A percentile compares a stretch with the other conserved stretches of the same genome.
Conservation (phyloP, 2,797 vertebrate genomes). For the Onychomys torridus region DNA sequence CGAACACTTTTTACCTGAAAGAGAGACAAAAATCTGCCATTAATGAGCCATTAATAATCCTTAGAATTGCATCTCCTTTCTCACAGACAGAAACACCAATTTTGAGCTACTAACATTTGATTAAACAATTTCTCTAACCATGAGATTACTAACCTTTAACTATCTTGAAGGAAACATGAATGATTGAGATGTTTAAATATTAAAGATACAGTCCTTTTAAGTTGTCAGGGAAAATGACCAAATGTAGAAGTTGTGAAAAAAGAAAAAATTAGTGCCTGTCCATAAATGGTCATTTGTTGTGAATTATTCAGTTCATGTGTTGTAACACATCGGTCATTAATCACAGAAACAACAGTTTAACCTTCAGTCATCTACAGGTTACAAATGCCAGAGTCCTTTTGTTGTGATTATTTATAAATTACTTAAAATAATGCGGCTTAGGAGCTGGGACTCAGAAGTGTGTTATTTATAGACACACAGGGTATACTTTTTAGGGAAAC, state of each 20-base stretch:
- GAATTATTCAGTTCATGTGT: slow-evolving; percentile 86
- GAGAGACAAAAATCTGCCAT: not conserved
- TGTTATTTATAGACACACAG: slow-evolving; percentile 85
- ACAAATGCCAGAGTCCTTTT: slow-evolving; percentile 85
- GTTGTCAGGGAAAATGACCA: slow-evolving; percentile 73
- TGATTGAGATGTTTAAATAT: slow-evolving; percentile 74
- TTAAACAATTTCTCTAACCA: slow-evolving; percentile 10
- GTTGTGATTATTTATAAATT: slow-evolving; percentile 87
- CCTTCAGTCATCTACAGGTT: slow-evolving; percentile 83
- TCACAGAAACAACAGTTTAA: slow-evolving; percentile 78
- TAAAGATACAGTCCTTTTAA: slow-evolving; percentile 70
- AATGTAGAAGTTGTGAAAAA: slow-evolving; percentile 78
- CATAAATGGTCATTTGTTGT: slow-evolving; percentile 82
- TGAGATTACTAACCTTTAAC: slow-evolving; percentile 79
- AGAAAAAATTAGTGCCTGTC: slow-evolving; percentile 73
- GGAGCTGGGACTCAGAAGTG: slow-evolving; percentile 85
- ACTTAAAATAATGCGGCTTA: slow-evolving; percentile 84
- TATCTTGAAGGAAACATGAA: slow-evolving; percentile 81
- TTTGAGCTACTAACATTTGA: slow-evolving; percentile 35
- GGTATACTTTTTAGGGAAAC: slow-evolving; percentile 85
- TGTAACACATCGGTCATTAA: slow-evolving; percentile 78
- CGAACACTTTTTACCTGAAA: not conserved
- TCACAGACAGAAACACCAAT: slow-evolving; percentile 22
- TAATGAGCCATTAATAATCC: not conserved
- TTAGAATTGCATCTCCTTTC: not conserved